A percentile compares a stretch with the other conserved stretches of the same genome.
phyloP scores from a whole-genome alignment of 2,888 invertebrate species.

The Cynaeus angustus region DNA sequence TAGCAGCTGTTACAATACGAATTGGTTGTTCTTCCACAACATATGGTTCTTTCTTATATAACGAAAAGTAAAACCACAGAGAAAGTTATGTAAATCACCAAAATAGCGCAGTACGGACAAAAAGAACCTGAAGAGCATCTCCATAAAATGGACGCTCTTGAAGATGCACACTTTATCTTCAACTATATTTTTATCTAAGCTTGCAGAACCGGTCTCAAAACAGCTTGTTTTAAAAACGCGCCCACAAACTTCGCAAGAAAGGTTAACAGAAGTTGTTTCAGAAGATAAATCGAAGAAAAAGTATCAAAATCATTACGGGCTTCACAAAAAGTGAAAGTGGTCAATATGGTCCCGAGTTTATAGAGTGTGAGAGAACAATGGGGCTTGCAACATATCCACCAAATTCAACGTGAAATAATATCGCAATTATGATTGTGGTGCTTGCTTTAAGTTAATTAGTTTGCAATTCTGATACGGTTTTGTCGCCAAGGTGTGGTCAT shows the following conservation, averaged over 20 bases:
- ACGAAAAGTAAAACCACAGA: slow-evolving; percentile 39
- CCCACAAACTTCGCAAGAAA: slow-evolving; percentile 2
- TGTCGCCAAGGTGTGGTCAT: slow-evolving; percentile 22
- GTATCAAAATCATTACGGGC: not conserved
- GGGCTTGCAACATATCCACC: slow-evolving; percentile 14
- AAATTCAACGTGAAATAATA: not conserved
- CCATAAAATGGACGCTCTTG: slow-evolving; percentile 3
- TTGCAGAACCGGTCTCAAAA: slow-evolving; percentile 35
- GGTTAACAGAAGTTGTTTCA: slow-evolving; percentile 14
- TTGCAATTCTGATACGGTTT: slow-evolving; percentile 4
- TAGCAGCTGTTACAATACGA: slow-evolving; percentile 31
- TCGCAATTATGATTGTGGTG: not conserved
- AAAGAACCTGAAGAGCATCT: slow-evolving; percentile 13
- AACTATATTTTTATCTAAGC: slow-evolving; percentile 11
- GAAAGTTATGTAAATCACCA: slow-evolving; percentile 43
- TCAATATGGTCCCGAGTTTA: slow-evolving; percentile 13
- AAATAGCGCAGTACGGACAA: slow-evolving; percentile 3
- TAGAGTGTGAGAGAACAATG: slow-evolving; percentile 10
- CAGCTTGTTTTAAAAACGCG: slow-evolving; percentile 3
- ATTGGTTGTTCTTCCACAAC: slow-evolving; percentile 16
- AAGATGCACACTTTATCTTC: slow-evolving; percentile 3
- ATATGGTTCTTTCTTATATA: slow-evolving; percentile 43
- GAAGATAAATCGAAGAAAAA: not conserved
- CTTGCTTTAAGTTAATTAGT: slow-evolving; percentile 10
- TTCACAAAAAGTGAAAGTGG: slow-evolving; percentile 35